A percentile compares a stretch with the other conserved stretches of the same genome.
phyloP scores from a whole-genome alignment of 2,113 vertebrate species.

The Taurulus bubalis region DNA sequence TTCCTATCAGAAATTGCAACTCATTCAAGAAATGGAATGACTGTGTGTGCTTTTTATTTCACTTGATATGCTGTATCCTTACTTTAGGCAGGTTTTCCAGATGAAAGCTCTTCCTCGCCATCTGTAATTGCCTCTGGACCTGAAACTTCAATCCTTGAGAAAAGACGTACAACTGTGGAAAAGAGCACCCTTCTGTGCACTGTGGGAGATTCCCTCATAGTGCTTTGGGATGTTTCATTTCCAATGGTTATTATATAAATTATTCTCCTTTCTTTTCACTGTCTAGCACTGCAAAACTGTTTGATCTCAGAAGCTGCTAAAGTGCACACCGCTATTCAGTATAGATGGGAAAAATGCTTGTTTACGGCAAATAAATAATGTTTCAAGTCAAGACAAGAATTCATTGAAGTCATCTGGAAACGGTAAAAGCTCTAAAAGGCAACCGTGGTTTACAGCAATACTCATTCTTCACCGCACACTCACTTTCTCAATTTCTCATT shows the following conservation, averaged over 20 bases:
- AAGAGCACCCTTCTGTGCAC: slow-evolving; percentile 15
- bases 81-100: slow-evolving; percentile 22
- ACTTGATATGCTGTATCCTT: not conserved
- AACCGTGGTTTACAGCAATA: not conserved
- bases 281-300: slow-evolving; percentile 21
- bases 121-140: slow-evolving; percentile 45
- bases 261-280: slow-evolving; percentile 34
- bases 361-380: not conserved
- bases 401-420: not conserved
- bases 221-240: slow-evolving; percentile 43
- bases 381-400: not conserved
- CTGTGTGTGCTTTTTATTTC: not conserved
- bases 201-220: slow-evolving; percentile 24
- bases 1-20: not conserved
- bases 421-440: not conserved
- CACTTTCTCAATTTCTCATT: not conserved
- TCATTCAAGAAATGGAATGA: not conserved
- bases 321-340: not conserved
- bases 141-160: slow-evolving; percentile 44
- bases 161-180: slow-evolving; percentile 6
- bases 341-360: not conserved
- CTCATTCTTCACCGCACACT: not conserved
- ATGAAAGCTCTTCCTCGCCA: slow-evolving; percentile 42
- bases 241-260: slow-evolving; percentile 38
- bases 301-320: too few species aligned